These are phyloP conservation scores for Anisognathus igniventris DNA, from an alignment of 2,797 vertebrate genomes.

Conservation along the genomic window DNA sequence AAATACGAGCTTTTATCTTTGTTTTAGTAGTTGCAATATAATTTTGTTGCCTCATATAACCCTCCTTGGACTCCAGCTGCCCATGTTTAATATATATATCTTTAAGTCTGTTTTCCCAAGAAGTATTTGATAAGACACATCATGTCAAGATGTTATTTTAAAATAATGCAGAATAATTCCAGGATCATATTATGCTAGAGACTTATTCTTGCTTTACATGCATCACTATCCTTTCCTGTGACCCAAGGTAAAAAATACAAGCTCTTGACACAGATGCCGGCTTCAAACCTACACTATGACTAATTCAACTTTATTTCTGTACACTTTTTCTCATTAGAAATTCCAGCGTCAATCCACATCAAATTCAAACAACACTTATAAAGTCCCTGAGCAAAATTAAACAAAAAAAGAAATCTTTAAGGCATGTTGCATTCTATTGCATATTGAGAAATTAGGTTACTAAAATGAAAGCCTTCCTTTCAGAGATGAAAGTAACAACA, in stretches of 20 bases:
- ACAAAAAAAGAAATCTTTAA: neutral
- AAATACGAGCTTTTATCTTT: neutral
- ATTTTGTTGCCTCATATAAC: neutral
- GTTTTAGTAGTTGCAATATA: neutral
- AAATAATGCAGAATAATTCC: neutral
- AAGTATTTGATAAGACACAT: neutral
- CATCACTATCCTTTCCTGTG: neutral
- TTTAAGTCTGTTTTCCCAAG: neutral
- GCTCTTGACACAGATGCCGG: neutral
- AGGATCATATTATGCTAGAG: neutral
- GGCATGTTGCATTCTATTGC: neutral
- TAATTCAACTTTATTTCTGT: neutral
- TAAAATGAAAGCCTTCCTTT: constrained; percentile 9
- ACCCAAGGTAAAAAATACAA: constrained; percentile 2
- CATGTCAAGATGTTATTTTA: neutral
- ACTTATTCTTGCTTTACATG: neutral
- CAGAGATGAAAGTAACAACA: constrained; percentile 31
- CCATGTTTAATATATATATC: neutral
- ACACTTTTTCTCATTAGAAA: neutral
- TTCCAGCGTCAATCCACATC: neutral
- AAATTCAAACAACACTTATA: neutral
- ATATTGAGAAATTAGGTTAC: constrained; percentile 4
- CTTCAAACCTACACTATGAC: neutral
- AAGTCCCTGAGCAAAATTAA: constrained; percentile 7
- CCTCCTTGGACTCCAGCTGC: neutral